Base-by-base conservation (phyloP, 2,113 vertebrate genomes). In the Aegypius monachus region DNA sequence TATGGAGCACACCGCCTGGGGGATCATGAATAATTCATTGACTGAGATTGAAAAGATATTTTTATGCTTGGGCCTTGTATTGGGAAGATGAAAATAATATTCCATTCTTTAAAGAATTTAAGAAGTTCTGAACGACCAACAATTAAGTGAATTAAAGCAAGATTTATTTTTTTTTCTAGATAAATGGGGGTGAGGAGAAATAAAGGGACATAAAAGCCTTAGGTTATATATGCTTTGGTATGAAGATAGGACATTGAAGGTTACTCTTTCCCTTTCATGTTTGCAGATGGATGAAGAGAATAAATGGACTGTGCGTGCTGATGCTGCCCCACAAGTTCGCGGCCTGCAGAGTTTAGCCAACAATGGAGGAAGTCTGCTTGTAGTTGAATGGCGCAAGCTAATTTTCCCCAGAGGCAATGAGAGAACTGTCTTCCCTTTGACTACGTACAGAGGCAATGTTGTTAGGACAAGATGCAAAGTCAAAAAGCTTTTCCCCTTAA, bases 31-130 rank as follows among this genome's bases (percentile, higher is more conserved):
- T 96, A 95, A 97, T 96, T 97, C 80, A 95, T 95, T 63, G 31
- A 17, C 36, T 87, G 79, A 96, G 95, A 97, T 95, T 94, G 89
- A 92, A 97, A 95, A 92, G 86, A 94, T 95, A 91, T 90, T 96
- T 97, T 96, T 96, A 36, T 96, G n/a, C 73, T 81, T 67, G 71
- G 59, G 17, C 31, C 55, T 73, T 90, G 67, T 91, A 93, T 77
- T 84, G 78, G 75, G 53, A 90, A 79, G 91, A 91, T 74, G 70
- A 92, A 96, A 96, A 96, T 93, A 90, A 80, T 70, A 63, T 92
- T 89, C 61, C 19, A 48, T 95, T 94, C 61, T 91, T 94, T 95
- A 87, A 93, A 91, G 91, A 75, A 82, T 82, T 85, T 70, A 65
- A 87, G 61, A 94, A 85, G 48, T 91, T 82, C 84, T 87, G 70